Evolutionary conservation across 2,797 vertebrate genomes (phyloP).

Genomic region (Lepilemur ruficaudatus): DNA sequence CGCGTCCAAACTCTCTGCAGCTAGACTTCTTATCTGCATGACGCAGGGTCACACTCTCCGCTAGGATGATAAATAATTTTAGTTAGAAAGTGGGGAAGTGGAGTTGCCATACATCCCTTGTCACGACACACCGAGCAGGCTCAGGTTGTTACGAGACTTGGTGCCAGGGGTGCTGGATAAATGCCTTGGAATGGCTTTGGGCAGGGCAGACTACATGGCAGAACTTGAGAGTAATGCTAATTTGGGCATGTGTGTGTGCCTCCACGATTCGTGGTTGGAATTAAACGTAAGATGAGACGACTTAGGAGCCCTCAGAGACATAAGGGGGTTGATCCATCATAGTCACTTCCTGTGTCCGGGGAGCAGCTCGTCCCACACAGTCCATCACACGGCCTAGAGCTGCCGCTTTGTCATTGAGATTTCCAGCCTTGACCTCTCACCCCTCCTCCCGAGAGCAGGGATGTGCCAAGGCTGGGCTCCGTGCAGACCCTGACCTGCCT

Average conservation of each 20-base stretch:
- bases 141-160: rapidly evolving
- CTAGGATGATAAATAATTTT: not conserved
- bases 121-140: rapidly evolving
- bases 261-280: not conserved
- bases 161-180: not conserved
- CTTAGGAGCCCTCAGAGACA: not conserved
- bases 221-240: not conserved
- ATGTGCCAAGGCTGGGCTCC: not conserved
- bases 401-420: not conserved
- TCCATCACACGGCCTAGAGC: not conserved
- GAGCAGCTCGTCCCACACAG: not conserved
- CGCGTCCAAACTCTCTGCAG: not conserved
- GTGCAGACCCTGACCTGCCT: not conserved
- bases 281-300: not conserved
- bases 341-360: not conserved
- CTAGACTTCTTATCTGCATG: not conserved
- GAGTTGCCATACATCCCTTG: not conserved
- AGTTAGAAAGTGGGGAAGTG: not conserved
- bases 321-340: not conserved
- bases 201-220: too few relatives aligned
- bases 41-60: rapidly evolving
- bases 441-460: not conserved
- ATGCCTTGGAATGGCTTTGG: not conserved
- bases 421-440: not conserved
- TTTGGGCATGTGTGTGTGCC: not conserved